phyloP scores from a whole-genome alignment of 2,113 vertebrate species.

The Balaeniceps rex region DNA sequence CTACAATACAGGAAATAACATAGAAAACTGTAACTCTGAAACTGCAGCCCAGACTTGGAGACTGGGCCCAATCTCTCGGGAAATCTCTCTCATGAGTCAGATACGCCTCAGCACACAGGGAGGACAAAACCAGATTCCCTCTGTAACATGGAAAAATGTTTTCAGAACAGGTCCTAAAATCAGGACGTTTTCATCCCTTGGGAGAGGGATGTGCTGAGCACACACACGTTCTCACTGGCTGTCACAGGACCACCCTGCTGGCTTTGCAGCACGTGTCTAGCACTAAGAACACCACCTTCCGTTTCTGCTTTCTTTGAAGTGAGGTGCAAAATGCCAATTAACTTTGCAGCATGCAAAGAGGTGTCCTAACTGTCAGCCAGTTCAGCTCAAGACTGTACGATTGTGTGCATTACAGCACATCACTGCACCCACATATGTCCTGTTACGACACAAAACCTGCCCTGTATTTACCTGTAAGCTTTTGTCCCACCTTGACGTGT shows the following conservation, averaged over 20 bases:
- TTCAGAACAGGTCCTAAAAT: background rate
- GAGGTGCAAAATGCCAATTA: background rate
- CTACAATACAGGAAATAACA: background rate
- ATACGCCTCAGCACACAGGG: background rate
- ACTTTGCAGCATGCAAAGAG: background rate
- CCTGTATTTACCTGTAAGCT: background rate
- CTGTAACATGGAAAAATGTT: rapidly evolving
- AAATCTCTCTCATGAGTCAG: background rate
- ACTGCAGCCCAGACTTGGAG: background rate
- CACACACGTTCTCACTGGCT: background rate
- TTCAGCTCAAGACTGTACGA: background rate
- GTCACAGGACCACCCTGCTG: too few relatives aligned
- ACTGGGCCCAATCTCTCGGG: rapidly evolving
- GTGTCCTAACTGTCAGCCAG: background rate
- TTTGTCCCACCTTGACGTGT: background rate
- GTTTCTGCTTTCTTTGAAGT: background rate
- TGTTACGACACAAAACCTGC: background rate
- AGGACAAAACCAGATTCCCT: background rate
- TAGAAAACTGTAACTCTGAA: background rate
- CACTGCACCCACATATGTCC: background rate
- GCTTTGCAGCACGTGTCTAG: background rate
- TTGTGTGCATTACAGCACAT: background rate
- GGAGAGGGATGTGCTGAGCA: background rate
- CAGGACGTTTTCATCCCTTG: background rate
- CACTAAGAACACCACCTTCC: background rate